These are phyloP conservation scores for Acanthis flammea DNA, from an alignment of 2,797 vertebrate species.

Conservation along the genomic window DNA sequence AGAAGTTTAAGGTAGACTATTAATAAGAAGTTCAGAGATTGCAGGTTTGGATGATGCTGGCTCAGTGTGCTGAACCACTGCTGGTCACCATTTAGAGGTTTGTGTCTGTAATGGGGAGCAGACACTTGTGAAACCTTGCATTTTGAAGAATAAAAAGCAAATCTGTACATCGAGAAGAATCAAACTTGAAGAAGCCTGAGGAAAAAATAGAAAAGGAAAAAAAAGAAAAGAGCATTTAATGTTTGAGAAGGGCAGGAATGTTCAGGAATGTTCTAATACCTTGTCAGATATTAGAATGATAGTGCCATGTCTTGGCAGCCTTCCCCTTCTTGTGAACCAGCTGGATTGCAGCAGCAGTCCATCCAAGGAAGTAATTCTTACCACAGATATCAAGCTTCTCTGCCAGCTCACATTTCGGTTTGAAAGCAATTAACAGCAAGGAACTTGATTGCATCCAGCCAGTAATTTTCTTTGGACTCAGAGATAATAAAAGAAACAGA, in stretches of 20 bases:
- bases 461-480: conserved; percentile 36
- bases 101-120: not conserved
- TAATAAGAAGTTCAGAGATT: not conserved
- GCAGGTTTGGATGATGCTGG: not conserved
- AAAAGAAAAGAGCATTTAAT: not conserved
- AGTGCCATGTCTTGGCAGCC: not conserved
- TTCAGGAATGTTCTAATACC: not conserved
- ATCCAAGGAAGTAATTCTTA: conserved; percentile 1
- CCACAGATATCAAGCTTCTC: conserved; percentile 2
- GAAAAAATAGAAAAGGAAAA: not conserved
- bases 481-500: conserved; percentile 12
- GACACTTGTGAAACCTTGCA: not conserved
- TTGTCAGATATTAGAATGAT: not conserved
- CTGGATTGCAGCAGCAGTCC: not conserved
- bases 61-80: not conserved
- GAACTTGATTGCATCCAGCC: conserved; percentile 39
- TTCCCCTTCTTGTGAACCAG: not conserved
- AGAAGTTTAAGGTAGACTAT: not conserved
- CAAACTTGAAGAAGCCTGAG: not conserved
- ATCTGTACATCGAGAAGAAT: not conserved
- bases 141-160: not conserved
- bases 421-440: conserved; percentile 45
- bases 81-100: not conserved
- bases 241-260: not conserved
- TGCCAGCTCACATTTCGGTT: conserved; percentile 24